Evolutionary conservation across 2,113 vertebrate genomes (phyloP), one percentile per base, ranked within the genome.

Genomic region (Chloebia gouldiae): DNA sequence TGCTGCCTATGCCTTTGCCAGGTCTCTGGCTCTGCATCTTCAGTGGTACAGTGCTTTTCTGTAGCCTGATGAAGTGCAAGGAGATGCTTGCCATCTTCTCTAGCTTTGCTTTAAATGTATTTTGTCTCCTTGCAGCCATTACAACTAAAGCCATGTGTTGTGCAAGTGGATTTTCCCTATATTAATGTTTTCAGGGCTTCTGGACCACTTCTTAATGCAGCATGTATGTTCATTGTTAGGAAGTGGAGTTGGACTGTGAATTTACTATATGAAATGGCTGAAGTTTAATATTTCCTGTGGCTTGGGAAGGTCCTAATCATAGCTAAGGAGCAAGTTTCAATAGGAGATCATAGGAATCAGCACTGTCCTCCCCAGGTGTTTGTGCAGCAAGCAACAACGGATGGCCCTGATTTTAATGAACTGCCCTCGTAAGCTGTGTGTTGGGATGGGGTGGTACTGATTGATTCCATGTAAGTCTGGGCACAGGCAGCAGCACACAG

Each of bases 151-250:
- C 73, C 16, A 17, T 4, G 2, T 37, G 66, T 71, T 72, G 40
- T 7, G 68, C 83, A 50, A 63, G 66, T 93, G 68, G 47, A 64
- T 95, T 92, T 93, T 87, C 63, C 33, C 39, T 64, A 2, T 73
- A 22, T 77, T 66, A 50, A 31, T 95, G 69, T 83, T 91, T 97
- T 86, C 60, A 68, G 95, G 85, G 91, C 59, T 56, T 56, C 21
- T 53, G 49, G 50, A 88, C 79, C 33, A 7, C 73, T 90, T 51
- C 72, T 76, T 37, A 25, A 11, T 77, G n/a, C 28, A 80, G 70
- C 2, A 0, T 15, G 21, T 54, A 31, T 17, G 3, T 42, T 13
- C n/a, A 3, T 59, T 50, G 59, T 49, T 53, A 87, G 91, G 73
- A 45, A 89, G 45, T 9, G 33, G 66, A 69, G 71, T 35, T 44